Base-by-base conservation (phyloP, 1,140 invertebrate species). In the Asbolus verrucosus region DNA sequence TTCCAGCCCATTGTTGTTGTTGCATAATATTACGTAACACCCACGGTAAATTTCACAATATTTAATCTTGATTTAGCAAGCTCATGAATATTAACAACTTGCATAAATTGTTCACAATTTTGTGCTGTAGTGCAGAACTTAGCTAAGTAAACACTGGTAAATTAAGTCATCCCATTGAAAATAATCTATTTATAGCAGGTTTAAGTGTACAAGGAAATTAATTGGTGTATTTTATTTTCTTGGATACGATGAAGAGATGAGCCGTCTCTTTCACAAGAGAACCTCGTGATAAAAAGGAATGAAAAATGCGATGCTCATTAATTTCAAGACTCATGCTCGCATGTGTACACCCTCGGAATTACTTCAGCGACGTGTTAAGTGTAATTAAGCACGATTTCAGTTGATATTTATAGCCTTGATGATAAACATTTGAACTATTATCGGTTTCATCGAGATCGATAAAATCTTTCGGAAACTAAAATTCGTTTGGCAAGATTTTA, bases 71-170 rank as follows among this genome's bases (percentile, higher is more conserved):
- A 36, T 36, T 36, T 36, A 36, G 33, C 11, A 11, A 11, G 33
- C 27, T 6, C 46, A 54, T 54, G 46, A 54, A 54, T 54, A 54
- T 54, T 54, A 54, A 54, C 27, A 21, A n/a, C 11, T 8, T 54
- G 21, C 19, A 36, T 36, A 36, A 36, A 36, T 36, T 36, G 33
- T 36, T 36, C 33, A 36, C 5, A n/a, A n/a, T n/a, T n/a, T n/a
- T n/a, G n/a, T n/a, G n/a, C n/a, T n/a, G n/a, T n/a, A 36, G 11
- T 36, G 33, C n/a, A 36, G 11, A 36, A n/a, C 33, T 36, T 11
- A n/a, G 11, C 33, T 36, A 43, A 14, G 39, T 43, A 43, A 43
- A 43, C 39, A 43, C 8, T 8, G 24, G 24, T 4, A 27, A 8
- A 8, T 27, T 27, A 27, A n/a, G 24, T 27, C 8, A 27, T 27